Conservation (phyloP, 2,797 vertebrate species). For the Anguilla megastoma region DNA sequence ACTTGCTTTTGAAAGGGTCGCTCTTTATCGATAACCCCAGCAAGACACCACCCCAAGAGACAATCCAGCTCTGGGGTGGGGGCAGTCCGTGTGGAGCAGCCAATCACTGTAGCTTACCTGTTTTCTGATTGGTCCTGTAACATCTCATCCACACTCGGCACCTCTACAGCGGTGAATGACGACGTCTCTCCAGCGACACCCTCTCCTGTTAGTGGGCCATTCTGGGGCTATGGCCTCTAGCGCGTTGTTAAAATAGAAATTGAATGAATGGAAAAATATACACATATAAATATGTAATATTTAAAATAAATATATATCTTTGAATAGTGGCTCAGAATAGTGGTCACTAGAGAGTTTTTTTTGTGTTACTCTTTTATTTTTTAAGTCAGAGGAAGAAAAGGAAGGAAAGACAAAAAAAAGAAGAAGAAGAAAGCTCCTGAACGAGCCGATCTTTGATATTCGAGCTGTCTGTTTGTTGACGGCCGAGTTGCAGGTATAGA, state of each 20-base stretch:
- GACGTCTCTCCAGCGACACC: not conserved
- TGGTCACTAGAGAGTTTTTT: slow-evolving; percentile 67
- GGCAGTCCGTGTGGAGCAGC: not conserved
- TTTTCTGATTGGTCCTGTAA: not conserved
- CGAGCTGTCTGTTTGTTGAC: not conserved
- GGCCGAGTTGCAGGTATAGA: not conserved
- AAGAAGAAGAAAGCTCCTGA: not conserved
- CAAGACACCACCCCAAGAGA: not conserved
- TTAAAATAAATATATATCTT: slow-evolving; percentile 74
- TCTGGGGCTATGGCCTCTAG: not conserved
- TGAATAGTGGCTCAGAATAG: slow-evolving; percentile 73
- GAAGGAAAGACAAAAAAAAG: not conserved
- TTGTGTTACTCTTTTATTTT: slow-evolving; percentile 47
- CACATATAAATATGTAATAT: slow-evolving; percentile 76
- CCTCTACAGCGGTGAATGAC: not conserved
- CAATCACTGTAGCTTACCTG: not conserved
- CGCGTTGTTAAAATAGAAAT: slow-evolving; percentile 70
- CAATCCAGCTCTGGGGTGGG: not conserved
- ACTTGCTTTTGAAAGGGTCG: not conserved
- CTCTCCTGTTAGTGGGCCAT: not conserved
- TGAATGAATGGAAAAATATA: slow-evolving; percentile 74
- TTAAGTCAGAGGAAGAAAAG: not conserved
- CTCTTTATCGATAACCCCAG: not conserved
- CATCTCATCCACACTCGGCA: too few species aligned
- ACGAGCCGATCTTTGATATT: not conserved